These are phyloP conservation scores for Leucopternis melanops DNA, from an alignment of 2,113 vertebrate genomes.

Conservation along the genomic window DNA sequence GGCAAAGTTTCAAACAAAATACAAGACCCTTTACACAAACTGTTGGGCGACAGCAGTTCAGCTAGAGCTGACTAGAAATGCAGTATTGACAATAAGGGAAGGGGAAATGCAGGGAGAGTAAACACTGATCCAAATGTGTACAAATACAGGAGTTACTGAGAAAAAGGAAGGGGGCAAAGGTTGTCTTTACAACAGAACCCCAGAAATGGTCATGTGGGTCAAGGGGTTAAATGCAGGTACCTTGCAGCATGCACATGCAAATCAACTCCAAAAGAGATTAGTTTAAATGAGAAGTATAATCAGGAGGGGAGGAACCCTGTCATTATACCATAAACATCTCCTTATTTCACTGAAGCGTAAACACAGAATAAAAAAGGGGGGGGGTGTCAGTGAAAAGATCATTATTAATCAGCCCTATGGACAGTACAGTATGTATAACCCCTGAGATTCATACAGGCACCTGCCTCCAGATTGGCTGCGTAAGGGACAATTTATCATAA, in stretches of 20 bases:
- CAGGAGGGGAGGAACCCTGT: slow-evolving; percentile 47
- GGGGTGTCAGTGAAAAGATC: neutral
- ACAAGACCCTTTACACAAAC: neutral
- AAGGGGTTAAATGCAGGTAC: neutral
- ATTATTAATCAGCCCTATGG: slow-evolving; percentile 51
- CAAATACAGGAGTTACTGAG: neutral
- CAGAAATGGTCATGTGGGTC: neutral
- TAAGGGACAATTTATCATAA: slow-evolving; percentile 69
- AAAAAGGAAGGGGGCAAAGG: neutral
- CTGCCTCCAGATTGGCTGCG: slow-evolving; percentile 49
- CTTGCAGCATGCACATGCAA: neutral
- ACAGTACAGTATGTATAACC: slow-evolving; percentile 49
- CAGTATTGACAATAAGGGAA: neutral
- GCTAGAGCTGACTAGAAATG: neutral
- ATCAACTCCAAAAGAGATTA: slow-evolving; percentile 40
- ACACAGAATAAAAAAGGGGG: slow-evolving; percentile 9
- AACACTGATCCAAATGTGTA: neutral
- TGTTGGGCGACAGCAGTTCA: neutral
- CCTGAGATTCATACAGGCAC: slow-evolving; percentile 61
- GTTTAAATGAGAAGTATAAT: slow-evolving; percentile 51
- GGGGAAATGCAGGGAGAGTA: neutral
- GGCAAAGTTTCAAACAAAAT: neutral
- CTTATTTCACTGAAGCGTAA: slow-evolving; percentile 43
- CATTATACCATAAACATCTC: slow-evolving; percentile 47
- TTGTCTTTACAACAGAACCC: neutral